phyloP scores from a whole-genome alignment of 1,140 invertebrate genomes.

The Drosophila lacteicornis region DNA sequence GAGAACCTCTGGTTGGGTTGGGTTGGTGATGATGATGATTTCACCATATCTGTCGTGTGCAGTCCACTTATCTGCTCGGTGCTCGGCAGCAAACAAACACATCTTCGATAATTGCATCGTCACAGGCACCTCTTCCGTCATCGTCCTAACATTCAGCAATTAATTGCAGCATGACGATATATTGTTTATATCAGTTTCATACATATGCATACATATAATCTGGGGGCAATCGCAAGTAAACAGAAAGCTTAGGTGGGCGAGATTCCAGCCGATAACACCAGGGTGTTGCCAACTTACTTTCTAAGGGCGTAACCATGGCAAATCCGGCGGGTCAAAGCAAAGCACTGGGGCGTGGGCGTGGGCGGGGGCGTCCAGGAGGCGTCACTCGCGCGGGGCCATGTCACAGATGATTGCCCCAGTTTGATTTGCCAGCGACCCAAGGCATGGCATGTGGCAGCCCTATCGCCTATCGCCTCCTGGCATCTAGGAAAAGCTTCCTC shows the following conservation, averaged over 20 bases:
- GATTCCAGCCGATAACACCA: constrained; percentile 3
- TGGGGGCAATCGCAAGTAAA: not conserved
- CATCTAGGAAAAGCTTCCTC: constrained; percentile 23
- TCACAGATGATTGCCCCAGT: constrained; percentile 60
- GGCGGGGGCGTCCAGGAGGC: constrained; percentile 6
- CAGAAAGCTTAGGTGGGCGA: not conserved
- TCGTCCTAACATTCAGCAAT: constrained; percentile 27
- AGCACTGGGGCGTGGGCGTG: constrained; percentile 29
- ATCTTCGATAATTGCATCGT: constrained; percentile 50
- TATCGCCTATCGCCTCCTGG: constrained; percentile 35
- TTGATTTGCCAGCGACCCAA: constrained; percentile 51
- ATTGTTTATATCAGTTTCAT: constrained; percentile 17
- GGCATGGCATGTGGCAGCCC: constrained; percentile 35
- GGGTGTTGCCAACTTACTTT: constrained; percentile 15
- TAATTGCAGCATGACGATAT: constrained; percentile 45
- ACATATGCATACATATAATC: not conserved
- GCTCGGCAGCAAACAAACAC: constrained; percentile 6
- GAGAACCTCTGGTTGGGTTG: constrained; percentile 32
- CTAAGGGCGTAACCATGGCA: constrained; percentile 57
- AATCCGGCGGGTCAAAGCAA: constrained; percentile 66
- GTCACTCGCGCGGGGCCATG: constrained; percentile 20
- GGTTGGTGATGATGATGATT: constrained; percentile 25
- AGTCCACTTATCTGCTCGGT: constrained; percentile 16
- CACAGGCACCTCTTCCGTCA: constrained; percentile 18
- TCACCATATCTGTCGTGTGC: constrained; percentile 35